These are phyloP conservation scores for Drosophila vallismaia DNA, from an alignment of 2,888 invertebrate genomes.

Conservation along the genomic window DNA sequence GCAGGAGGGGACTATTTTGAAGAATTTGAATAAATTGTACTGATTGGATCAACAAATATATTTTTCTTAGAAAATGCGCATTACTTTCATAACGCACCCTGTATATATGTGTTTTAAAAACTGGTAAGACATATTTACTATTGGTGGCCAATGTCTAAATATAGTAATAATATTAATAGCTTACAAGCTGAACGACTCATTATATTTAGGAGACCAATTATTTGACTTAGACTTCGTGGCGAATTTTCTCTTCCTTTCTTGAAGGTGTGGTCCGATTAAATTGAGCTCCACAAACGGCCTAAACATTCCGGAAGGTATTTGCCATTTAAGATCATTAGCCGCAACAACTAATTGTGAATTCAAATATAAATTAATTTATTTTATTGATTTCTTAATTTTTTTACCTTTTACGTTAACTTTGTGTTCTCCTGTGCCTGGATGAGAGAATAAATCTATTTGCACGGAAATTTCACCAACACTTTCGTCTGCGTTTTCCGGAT, in stretches of 20 bases:
- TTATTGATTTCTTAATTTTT: background rate
- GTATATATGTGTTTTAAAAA: too few species aligned
- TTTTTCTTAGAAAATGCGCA: too few species aligned
- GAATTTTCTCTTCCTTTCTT: slow-evolving; percentile 98
- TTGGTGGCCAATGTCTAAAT: too few species aligned
- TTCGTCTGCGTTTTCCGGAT: slow-evolving; percentile 91
- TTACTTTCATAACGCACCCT: too few species aligned
- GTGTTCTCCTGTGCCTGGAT: slow-evolving; percentile 99
- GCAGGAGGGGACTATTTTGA: too few species aligned
- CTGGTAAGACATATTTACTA: too few species aligned
- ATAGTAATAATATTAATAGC: slow-evolving; percentile 78
- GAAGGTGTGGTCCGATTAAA: slow-evolving; percentile 98
- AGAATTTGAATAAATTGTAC: too few species aligned
- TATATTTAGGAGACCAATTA: slow-evolving; percentile 99
- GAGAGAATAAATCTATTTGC: slow-evolving; percentile 99
- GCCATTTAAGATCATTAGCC: slow-evolving; percentile 99
- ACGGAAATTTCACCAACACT: slow-evolving; percentile 97
- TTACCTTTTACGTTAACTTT: slow-evolving; percentile 99
- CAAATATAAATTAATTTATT: background rate
- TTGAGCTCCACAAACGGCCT: slow-evolving; percentile 99
- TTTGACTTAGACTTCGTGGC: slow-evolving; percentile 99
- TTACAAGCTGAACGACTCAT: slow-evolving; percentile 99
- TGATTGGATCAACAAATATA: too few species aligned
- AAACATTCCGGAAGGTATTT: slow-evolving; percentile 98
- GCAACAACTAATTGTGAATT: slow-evolving; percentile 93